Conservation (phyloP, 2,113 vertebrate genomes). For the Trinectes maculatus region DNA sequence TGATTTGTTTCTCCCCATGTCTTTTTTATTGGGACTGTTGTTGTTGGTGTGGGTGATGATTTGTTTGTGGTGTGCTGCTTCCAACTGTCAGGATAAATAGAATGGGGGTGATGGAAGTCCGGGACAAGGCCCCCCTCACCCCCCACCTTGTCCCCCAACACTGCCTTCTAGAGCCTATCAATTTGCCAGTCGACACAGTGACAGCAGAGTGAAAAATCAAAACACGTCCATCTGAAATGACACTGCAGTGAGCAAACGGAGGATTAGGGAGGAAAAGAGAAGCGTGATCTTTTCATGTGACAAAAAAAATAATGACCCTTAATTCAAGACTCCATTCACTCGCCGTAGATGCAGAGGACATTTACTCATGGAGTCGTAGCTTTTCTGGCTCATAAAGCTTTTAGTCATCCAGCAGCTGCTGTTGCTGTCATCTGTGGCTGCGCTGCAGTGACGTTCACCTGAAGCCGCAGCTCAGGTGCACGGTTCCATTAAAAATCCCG, state of each 20-base stretch:
- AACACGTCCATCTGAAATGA: conserved; percentile 25
- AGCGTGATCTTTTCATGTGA: neutral
- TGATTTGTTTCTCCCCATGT: neutral
- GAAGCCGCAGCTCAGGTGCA: no score
- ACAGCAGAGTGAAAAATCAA: conserved; percentile 40
- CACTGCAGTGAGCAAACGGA: neutral
- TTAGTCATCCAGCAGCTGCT: neutral
- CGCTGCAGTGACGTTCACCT: neutral
- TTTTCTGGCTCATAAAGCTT: neutral
- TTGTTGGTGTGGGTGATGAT: conserved; percentile 9
- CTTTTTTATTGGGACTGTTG: neutral
- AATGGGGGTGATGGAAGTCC: conserved; percentile 42
- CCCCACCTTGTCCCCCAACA: conserved; percentile 10
- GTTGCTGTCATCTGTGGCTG: neutral
- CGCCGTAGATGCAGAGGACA: neutral
- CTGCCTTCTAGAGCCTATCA: conserved; percentile 42
- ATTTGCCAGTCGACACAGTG: conserved; percentile 53
- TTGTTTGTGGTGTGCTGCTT: conserved; percentile 15
- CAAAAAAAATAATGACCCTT: no score
- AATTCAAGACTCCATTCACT: no score
- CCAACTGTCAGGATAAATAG: conserved; percentile 44
- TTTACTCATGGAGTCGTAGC: neutral
- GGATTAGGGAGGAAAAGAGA: neutral
- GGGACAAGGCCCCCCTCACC: neutral
- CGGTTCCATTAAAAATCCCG: no score